Conservation (phyloP, 1,140 invertebrate genomes). For the Heliothis virescens region DNA sequence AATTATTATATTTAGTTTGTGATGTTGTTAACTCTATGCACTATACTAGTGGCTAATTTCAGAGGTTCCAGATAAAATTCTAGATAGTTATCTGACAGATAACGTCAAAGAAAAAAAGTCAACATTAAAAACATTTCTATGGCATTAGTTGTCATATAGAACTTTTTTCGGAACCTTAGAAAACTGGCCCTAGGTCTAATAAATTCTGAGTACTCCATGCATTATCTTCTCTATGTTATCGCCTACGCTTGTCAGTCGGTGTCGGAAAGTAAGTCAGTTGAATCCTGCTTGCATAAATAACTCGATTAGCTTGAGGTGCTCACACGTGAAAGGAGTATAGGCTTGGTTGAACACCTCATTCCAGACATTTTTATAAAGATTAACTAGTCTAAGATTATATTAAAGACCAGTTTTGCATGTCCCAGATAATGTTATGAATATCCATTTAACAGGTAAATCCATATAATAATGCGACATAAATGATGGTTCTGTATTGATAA, state of each 20-base stretch:
- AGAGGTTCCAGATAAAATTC: neutral
- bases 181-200: neutral
- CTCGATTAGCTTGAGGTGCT: conserved; percentile 29
- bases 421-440: no score
- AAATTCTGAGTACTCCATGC: neutral
- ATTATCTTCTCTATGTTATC: neutral
- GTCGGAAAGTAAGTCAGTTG: conserved; percentile 28
- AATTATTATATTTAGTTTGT: no score
- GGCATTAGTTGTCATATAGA: no score
- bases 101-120: no score
- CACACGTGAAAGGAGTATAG: conserved; percentile 25
- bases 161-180: no score
- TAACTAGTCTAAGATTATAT: neutral
- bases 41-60: neutral
- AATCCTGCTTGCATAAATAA: conserved; percentile 37
- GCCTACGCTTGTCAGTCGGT: conserved; percentile 32
- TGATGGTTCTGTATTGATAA: no score
- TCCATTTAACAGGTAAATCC: no score
- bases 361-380: neutral
- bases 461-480: no score
- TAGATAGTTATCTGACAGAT: no score
- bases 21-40: no score
- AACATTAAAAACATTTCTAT: no score
- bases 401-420: no score
- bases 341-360: conserved; percentile 22